A percentile compares a stretch with the other conserved stretches of the same genome.
These are phyloP conservation scores for Camponotus pennsylvanicus DNA, from an alignment of 1,140 invertebrate species.

Conservation along the genomic window DNA sequence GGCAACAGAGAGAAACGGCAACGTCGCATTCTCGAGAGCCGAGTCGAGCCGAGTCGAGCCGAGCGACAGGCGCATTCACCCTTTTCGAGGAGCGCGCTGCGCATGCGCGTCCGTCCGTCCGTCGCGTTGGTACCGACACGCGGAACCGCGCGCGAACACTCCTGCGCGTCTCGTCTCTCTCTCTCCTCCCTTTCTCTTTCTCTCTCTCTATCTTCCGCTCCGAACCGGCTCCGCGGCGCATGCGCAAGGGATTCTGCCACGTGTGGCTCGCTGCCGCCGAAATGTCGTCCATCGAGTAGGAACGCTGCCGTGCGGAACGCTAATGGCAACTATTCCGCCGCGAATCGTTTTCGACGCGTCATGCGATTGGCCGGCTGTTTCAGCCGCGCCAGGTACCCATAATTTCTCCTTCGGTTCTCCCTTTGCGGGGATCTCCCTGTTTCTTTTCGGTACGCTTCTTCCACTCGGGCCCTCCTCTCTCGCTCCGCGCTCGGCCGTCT, in stretches of 20 bases:
- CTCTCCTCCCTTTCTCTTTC: neutral
- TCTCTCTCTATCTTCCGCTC: neutral
- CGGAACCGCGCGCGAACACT: conserved; percentile 67
- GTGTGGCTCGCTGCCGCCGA: conserved; percentile 74
- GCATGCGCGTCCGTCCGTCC: conserved; percentile 66
- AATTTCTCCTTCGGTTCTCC: conserved; percentile 55
- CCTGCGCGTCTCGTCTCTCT: conserved; percentile 47
- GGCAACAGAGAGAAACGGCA: conserved; percentile 67
- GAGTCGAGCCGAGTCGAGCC: no score
- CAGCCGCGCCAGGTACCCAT: conserved; percentile 40
- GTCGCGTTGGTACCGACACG: conserved; percentile 61
- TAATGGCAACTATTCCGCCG: conserved; percentile 63
- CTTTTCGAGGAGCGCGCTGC: conserved; percentile 54
- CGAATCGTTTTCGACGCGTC: conserved; percentile 67
- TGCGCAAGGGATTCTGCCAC: conserved; percentile 69
- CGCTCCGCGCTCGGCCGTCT: neutral
- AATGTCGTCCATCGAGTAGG: conserved; percentile 64
- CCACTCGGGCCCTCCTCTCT: neutral
- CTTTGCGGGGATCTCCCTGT: neutral
- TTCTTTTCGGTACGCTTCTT: conserved; percentile 41
- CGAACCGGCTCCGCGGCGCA: conserved; percentile 40
- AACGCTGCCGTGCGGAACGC: conserved; percentile 61
- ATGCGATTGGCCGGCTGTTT: conserved; percentile 62
- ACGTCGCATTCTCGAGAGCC: conserved; percentile 67
- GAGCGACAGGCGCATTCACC: conserved; percentile 70